Base-by-base conservation (phyloP, 2,113 vertebrate genomes). In the Ptychochromis oligacanthus region DNA sequence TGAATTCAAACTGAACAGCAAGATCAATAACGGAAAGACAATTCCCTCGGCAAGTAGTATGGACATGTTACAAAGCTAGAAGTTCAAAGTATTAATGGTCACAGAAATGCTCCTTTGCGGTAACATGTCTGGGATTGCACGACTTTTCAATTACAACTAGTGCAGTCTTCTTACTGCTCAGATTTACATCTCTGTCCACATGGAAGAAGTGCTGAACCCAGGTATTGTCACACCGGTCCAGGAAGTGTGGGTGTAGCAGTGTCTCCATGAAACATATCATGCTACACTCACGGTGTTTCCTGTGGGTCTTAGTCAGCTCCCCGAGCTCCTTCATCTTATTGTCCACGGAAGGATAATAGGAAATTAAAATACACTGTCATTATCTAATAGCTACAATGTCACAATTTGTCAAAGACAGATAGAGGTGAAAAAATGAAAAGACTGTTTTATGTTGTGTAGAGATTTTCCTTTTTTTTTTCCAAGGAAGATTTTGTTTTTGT, bases 261-360 rank as follows among this genome's bases (percentile, higher is more conserved):
- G 40, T 28, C 40, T 49, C 26, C 2, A 67, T 49, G 40, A 12
- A 28, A 1, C 40, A 26, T 40, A 28, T 67, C 14, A 26, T 12
- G 3, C 64, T 3, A 65, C n/a, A 43, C 13, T 17, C 1, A 1
- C 22, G 8, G 40, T 46, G 22, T 67, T 67, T 46, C 64, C 3
- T 67, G 5, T 46, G 1, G 3, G 8, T 11, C 38, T 0, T 67
- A 26, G 18, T 26, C 22, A 22, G 36, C 61, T 64, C 61, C 22
- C n/a, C 36, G 38, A 64, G 20, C 20, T 3, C 36, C 34, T 64
- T 20, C 14, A 46, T 5, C 40, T 46, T 67, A 4, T 46, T 67
- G 22, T 26, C 43, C 40, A 46, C 0, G 0, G 8, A 11, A 67
- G 40, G 64, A 46, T 0, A 18, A 46, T 0, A 49, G 43, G 2